Conservation (phyloP, 2,797 vertebrate species). For the Myotis myotis region DNA sequence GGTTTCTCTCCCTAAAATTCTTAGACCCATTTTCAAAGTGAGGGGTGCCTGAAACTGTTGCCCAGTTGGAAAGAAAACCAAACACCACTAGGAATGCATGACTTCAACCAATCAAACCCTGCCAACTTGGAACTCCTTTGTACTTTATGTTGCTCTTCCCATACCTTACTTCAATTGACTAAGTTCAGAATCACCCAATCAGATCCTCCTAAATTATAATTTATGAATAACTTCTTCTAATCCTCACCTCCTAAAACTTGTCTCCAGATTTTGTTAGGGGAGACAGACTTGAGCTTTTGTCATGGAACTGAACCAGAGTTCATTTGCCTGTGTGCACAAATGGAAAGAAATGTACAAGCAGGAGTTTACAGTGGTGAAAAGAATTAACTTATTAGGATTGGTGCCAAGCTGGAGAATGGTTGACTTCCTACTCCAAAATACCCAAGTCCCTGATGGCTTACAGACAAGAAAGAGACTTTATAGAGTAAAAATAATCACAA, state of each 20-base stretch:
- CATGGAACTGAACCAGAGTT: not conserved
- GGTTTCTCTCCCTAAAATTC: not conserved
- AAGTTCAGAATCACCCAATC: not conserved
- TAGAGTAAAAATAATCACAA: not conserved
- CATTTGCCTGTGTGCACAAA: not conserved
- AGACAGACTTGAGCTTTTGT: not conserved
- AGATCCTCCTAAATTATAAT: not conserved
- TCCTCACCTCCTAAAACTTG: not conserved
- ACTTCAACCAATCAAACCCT: not conserved
- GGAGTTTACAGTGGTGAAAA: not conserved
- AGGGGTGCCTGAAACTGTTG: not conserved
- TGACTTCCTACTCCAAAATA: not conserved
- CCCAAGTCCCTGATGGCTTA: not conserved
- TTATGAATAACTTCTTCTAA: not conserved
- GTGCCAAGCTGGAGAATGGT: not conserved
- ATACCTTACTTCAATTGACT: not conserved
- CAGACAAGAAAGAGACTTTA: not conserved
- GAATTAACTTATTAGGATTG: not conserved
- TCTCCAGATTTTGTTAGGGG: not conserved
- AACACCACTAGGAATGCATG: not conserved
- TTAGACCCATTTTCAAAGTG: not conserved
- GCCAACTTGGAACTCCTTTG: too few species aligned
- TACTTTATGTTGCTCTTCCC: not conserved
- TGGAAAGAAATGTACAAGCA: not conserved
- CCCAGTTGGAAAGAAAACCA: not conserved